Conservation (phyloP, 2,888 invertebrate species). For the Chrysina gloriosa region DNA sequence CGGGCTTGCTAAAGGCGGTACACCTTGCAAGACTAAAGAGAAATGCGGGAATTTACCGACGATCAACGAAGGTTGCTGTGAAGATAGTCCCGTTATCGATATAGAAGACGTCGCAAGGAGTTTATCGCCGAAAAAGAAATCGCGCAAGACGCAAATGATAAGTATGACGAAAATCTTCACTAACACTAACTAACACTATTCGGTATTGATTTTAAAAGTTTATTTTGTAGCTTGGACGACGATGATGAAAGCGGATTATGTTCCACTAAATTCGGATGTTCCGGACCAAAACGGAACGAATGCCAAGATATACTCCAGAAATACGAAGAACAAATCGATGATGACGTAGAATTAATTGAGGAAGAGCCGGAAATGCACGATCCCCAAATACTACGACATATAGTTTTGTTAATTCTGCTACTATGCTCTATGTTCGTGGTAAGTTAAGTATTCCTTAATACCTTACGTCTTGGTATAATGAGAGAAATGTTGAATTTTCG, state of each 20-base stretch:
- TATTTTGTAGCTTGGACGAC: background rate
- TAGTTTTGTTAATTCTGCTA: slow-evolving; percentile 83
- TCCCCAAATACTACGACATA: slow-evolving; percentile 82
- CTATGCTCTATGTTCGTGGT: slow-evolving; percentile 91
- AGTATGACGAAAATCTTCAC: too few species aligned
- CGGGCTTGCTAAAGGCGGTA: slow-evolving; percentile 12
- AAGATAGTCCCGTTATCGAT: slow-evolving; percentile 66
- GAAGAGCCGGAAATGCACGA: slow-evolving; percentile 69
- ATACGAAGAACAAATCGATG: slow-evolving; percentile 67
- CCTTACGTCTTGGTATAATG: background rate
- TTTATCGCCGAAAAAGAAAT: slow-evolving; percentile 25
- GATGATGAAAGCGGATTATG: slow-evolving; percentile 59
- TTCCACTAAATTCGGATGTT: slow-evolving; percentile 68
- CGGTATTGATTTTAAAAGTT: background rate
- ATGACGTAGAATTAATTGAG: slow-evolving; percentile 68
- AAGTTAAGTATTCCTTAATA: slow-evolving; percentile 66
- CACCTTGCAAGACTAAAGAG: slow-evolving; percentile 25
- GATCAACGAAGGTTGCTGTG: slow-evolving; percentile 61
- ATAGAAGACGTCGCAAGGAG: slow-evolving; percentile 71
- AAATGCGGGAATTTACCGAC: slow-evolving; percentile 59
- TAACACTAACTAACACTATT: background rate
- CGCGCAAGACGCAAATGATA: too few species aligned
- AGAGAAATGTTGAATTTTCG: background rate
- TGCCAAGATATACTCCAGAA: slow-evolving; percentile 68
- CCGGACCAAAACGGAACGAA: slow-evolving; percentile 65